phyloP scores from a whole-genome alignment of 2,888 invertebrate genomes.

The Auanema freiburgensis region DNA sequence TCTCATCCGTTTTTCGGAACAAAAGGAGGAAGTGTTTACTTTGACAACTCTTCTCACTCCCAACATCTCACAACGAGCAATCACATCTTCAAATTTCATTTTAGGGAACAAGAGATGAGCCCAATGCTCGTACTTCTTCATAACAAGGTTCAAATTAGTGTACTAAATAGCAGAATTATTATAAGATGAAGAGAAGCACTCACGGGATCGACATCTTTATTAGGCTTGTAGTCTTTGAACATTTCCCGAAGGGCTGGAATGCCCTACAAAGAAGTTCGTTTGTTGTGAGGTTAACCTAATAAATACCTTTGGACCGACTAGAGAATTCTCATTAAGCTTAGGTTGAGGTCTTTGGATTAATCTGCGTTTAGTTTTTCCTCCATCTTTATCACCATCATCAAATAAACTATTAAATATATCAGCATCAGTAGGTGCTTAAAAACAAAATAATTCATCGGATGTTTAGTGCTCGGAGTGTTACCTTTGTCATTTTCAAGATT shows the following conservation, averaged over 20 bases:
- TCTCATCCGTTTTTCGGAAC: neutral
- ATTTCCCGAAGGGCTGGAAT: constrained; percentile 26
- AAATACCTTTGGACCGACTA: constrained; percentile 29
- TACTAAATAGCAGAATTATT: constrained; percentile 30
- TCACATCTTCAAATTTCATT: constrained; percentile 41
- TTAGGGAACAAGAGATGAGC: constrained; percentile 40
- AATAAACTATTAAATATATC: constrained; percentile 9
- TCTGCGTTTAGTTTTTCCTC: constrained; percentile 5
- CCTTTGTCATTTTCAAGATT: constrained; percentile 27
- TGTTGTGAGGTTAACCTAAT: neutral
- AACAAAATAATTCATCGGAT: neutral
- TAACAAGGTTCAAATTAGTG: constrained; percentile 27
- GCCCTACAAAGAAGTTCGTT: constrained; percentile 12
- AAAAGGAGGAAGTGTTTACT: constrained; percentile 12
- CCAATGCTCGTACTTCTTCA: constrained; percentile 46
- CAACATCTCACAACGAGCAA: constrained; percentile 37
- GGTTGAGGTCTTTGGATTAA: constrained; percentile 29
- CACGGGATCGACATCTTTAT: constrained; percentile 40
- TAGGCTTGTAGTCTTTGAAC: constrained; percentile 33
- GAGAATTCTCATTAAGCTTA: constrained; percentile 30
- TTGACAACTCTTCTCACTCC: constrained; percentile 35
- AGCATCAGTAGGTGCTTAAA: constrained; percentile 16
- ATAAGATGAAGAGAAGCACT: neutral
- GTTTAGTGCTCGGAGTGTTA: neutral
- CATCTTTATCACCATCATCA: constrained; percentile 13